Evolutionary conservation across 2,888 invertebrate genomes (phyloP).

Genomic region (Nemoura dubitans): DNA sequence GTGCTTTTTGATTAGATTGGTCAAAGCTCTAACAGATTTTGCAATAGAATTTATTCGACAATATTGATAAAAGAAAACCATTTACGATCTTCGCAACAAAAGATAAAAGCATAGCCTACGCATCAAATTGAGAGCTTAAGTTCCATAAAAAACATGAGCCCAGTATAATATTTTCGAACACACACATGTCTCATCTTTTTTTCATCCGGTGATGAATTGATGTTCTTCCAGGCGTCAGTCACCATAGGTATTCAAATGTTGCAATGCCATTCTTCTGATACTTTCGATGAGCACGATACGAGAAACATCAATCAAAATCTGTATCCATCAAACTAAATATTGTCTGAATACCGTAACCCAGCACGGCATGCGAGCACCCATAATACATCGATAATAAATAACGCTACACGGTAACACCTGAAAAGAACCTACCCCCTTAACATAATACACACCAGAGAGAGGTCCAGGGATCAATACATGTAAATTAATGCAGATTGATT

Average conservation of each 20-base stretch:
- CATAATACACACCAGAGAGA: neutral
- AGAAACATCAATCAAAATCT: neutral
- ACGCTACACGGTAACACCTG: neutral
- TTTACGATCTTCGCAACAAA: neutral
- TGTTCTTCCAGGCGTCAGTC: neutral
- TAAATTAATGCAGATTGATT: slow-evolving; percentile 2
- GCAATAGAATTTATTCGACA: no score
- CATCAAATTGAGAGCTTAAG: neutral
- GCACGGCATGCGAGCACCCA: neutral
- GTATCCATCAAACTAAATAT: neutral
- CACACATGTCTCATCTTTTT: neutral
- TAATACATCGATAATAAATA: neutral
- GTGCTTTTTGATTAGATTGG: no score
- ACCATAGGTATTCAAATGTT: neutral
- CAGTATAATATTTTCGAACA: neutral
- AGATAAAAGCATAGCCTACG: neutral
- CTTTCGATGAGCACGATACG: neutral
- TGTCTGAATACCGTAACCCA: neutral
- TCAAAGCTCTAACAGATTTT: no score
- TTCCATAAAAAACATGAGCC: neutral
- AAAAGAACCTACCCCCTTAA: neutral
- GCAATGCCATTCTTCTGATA: neutral
- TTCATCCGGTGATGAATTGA: neutral
- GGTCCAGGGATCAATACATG: neutral
- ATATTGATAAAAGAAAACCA: no score